Evolutionary conservation across 2,888 invertebrate species (phyloP), one percentile per base, ranked within the genome.

Genomic region (Podabrus alpinus): DNA sequence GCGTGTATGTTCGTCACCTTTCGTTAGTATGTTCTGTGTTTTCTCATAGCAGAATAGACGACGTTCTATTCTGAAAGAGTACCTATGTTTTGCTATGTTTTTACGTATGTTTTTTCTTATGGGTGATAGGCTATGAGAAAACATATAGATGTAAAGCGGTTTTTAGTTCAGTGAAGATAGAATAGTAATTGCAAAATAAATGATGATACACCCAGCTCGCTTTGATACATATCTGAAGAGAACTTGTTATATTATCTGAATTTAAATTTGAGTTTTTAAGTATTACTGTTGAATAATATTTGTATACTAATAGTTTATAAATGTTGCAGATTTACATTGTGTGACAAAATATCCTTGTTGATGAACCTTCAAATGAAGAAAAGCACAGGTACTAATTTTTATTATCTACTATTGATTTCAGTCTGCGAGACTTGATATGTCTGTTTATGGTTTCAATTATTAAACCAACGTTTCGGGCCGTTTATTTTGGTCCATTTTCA

Each of bases 171-270:
- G 4, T 19, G 4, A 19, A 2, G 19, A 29, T 11, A 29, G n/a
- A n/a, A 1, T 7, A n/a, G n/a, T n/a, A n/a, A n/a, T n/a, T 45
- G 1, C n/a, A 1, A 4, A 13, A n/a, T 45, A 45, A 45, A 45
- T 45, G 45, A 45, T 45, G 45, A 9, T 45, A 45, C 45, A 45
- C 45, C 45, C 45, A 45, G 45, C 45, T 45, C 45, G 45, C 45
- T 45, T 45, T 45, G 45, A 45, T 45, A 45, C 45, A 45, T 45
- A 45, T 45, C 45, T 45, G 79, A 80, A 77, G 80, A 79, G 25
- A 78, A 66, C 72, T 88, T 89, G 88, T 89, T 59, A 16, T n/a
- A 7, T 45, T 45, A 45, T 70, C 79, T 77, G 76, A 77, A 66
- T 60, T 71, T 73, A 13, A 0, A n/a, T 19, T 13, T n/a, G 5